These are phyloP conservation scores for Leptarthrus brevirostris DNA, from an alignment of 2,888 invertebrate genomes.

Conservation along the genomic window DNA sequence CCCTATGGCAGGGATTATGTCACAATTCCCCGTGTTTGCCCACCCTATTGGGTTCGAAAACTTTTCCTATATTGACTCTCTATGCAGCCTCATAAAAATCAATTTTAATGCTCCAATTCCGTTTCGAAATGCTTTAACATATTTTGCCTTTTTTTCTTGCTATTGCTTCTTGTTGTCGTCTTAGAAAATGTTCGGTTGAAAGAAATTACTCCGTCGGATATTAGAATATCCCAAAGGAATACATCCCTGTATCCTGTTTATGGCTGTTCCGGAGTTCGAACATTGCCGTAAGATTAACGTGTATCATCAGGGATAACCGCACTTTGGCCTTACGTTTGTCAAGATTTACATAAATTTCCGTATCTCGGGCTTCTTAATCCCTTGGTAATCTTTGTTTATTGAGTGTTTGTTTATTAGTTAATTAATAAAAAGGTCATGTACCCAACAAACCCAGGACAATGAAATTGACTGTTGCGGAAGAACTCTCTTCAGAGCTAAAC, in stretches of 20 bases:
- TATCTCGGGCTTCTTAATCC: slow-evolving; percentile 44
- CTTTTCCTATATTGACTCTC: slow-evolving; percentile 14
- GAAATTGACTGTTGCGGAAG: not conserved
- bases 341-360: slow-evolving; percentile 51
- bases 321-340: slow-evolving; percentile 44
- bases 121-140: slow-evolving; percentile 42
- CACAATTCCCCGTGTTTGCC: slow-evolving; percentile 20
- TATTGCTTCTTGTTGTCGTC: not conserved
- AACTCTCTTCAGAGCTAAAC: not conserved
- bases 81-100: slow-evolving; percentile 44
- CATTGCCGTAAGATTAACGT: slow-evolving; percentile 44
- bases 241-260: slow-evolving; percentile 45
- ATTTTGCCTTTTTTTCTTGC: slow-evolving; percentile 23
- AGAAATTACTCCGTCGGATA: slow-evolving; percentile 42
- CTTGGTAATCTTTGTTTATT: slow-evolving; percentile 49
- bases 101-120: slow-evolving; percentile 47
- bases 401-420: slow-evolving; percentile 52
- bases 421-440: slow-evolving; percentile 48
- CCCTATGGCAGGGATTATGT: slow-evolving; percentile 30
- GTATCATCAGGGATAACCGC: slow-evolving; percentile 45
- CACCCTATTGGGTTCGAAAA: slow-evolving; percentile 1
- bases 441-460: not conserved
- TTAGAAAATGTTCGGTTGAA: slow-evolving; percentile 29
- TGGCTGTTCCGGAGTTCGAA: slow-evolving; percentile 42
- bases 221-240: slow-evolving; percentile 33